Conservation (phyloP, 2,888 invertebrate genomes). For the Chrysolina haemoptera region DNA sequence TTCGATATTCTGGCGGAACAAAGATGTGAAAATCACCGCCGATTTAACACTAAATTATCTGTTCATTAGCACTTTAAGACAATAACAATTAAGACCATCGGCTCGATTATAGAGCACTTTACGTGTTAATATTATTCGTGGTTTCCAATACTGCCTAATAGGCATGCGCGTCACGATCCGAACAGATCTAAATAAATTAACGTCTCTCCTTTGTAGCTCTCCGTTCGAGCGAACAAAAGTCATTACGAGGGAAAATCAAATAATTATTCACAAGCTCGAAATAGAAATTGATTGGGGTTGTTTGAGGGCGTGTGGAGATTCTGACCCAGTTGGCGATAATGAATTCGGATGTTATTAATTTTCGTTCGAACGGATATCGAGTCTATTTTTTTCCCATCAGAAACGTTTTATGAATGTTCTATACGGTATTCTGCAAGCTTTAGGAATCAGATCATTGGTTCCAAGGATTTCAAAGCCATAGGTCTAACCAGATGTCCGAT, state of each 20-base stretch:
- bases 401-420: not conserved
- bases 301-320: slow-evolving; percentile 23
- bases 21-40: slow-evolving; percentile 35
- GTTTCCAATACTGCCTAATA: slow-evolving; percentile 65
- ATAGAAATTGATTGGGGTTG: slow-evolving; percentile 23
- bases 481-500: too few relatives aligned
- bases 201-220: slow-evolving; percentile 60
- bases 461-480: too few relatives aligned
- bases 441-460: too few relatives aligned
- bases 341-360: slow-evolving; percentile 22
- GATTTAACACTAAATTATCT: slow-evolving; percentile 44
- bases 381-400: slow-evolving; percentile 15
- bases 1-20: slow-evolving; percentile 23
- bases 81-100: slow-evolving; percentile 60
- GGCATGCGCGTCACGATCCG: slow-evolving; percentile 63
- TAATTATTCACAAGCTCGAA: slow-evolving; percentile 26
- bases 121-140: slow-evolving; percentile 67
- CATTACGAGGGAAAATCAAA: slow-evolving; percentile 31
- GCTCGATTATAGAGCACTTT: slow-evolving; percentile 65
- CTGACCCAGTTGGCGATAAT: slow-evolving; percentile 18
- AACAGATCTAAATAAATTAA: slow-evolving; percentile 62
- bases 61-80: slow-evolving; percentile 58
- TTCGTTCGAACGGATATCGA: slow-evolving; percentile 4
- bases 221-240: slow-evolving; percentile 41
- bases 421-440: too few relatives aligned